Percentiles rank a stretch among this genome's conserved stretches.
phyloP scores from a whole-genome alignment of 2,888 invertebrate genomes.

The Oscheius sp. region DNA sequence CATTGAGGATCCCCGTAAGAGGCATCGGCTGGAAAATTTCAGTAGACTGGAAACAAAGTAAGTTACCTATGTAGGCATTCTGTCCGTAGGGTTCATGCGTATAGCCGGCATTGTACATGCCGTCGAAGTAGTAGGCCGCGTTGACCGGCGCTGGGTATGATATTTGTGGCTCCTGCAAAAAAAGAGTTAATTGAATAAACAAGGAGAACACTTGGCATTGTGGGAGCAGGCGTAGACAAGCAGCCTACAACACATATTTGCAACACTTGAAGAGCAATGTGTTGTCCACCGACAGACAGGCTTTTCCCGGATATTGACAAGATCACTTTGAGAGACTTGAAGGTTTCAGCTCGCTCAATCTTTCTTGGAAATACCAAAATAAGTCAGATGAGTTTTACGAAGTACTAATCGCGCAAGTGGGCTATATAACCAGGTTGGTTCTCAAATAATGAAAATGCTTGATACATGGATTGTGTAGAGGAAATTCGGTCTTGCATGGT shows the following conservation, averaged over 20 bases:
- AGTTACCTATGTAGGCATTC: conserved; percentile 52
- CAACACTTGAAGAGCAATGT: conserved; percentile 18
- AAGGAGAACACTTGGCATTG: conserved; percentile 15
- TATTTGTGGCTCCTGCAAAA: conserved; percentile 36
- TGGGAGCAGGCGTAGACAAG: conserved; percentile 16
- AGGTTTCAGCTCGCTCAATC: no score
- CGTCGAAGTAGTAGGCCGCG: conserved; percentile 66
- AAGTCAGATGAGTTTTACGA: no score
- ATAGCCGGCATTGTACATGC: conserved; percentile 59
- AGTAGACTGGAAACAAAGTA: background rate
- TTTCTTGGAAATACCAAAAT: no score
- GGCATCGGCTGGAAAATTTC: conserved; percentile 23
- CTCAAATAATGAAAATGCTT: no score
- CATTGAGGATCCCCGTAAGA: conserved; percentile 26
- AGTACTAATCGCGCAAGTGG: no score
- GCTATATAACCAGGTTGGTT: conserved; percentile 16
- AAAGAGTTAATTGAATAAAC: background rate
- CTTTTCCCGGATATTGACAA: conserved; percentile 1
- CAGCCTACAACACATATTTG: conserved; percentile 25
- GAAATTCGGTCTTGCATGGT: no score
- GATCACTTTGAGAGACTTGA: no score
- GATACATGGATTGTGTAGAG: no score
- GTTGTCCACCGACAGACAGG: background rate
- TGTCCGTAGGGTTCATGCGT: conserved; percentile 62
- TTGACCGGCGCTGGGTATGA: conserved; percentile 58